A percentile compares a stretch with the other conserved stretches of the same genome.
Conservation (phyloP, 2,888 invertebrate genomes). For the Luffia ferchaultella region DNA sequence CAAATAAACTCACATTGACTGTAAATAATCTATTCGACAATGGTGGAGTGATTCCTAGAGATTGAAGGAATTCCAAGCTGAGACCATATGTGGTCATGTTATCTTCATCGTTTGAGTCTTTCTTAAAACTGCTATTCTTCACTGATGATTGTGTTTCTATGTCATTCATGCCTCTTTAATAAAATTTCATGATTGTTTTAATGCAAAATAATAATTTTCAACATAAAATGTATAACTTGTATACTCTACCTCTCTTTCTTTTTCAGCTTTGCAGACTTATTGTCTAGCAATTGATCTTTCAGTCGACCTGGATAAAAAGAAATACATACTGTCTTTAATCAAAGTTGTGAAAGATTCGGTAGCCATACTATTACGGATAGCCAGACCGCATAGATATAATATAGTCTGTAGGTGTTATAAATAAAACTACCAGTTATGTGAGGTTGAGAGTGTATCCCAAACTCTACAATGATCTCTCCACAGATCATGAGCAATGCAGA, state of each 20-base stretch:
- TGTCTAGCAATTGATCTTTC: neutral
- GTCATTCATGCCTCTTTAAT: neutral
- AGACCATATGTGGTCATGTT: slow-evolving; percentile 9
- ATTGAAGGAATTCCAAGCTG: slow-evolving; percentile 9
- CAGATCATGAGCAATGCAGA: neutral
- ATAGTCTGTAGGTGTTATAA: neutral
- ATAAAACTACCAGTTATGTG: neutral
- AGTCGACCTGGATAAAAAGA: neutral
- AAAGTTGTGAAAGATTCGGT: neutral
- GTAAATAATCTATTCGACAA: slow-evolving; percentile 13
- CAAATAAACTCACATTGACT: slow-evolving; percentile 14
- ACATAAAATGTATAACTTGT: neutral
- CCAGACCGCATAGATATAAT: too few species aligned
- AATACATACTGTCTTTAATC: neutral
- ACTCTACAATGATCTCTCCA: neutral
- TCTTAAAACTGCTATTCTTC: neutral
- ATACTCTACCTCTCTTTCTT: neutral
- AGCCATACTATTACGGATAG: neutral
- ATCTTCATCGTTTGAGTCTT: neutral
- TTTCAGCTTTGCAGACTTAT: neutral
- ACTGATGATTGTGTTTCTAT: neutral
- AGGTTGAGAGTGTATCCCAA: neutral
- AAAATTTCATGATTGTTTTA: neutral
- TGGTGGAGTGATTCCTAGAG: slow-evolving; percentile 12
- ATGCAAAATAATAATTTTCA: neutral